phyloP scores from a whole-genome alignment of 2,113 vertebrate genomes.

The Sardina pilchardus region DNA sequence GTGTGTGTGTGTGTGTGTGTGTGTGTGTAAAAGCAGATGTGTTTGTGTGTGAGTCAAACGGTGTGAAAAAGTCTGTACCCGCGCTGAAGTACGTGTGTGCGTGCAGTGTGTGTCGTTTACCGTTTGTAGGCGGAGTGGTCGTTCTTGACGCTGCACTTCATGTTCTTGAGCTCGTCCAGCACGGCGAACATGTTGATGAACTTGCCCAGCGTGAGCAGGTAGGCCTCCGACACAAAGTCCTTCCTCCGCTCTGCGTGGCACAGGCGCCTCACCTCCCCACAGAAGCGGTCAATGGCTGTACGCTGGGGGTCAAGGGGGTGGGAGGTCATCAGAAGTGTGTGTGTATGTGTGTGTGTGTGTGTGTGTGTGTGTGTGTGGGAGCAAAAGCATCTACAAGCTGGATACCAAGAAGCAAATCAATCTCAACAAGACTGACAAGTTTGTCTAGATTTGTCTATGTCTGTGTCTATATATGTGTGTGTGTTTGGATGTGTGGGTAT shows the following conservation, averaged over 20 bases:
- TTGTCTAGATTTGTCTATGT: constrained; percentile 84
- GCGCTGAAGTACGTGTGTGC: not conserved
- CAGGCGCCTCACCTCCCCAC: constrained; percentile 89
- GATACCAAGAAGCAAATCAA: constrained; percentile 98
- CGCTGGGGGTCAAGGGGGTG: constrained; percentile 66
- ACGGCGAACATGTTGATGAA: constrained; percentile 99
- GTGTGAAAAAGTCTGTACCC: not conserved
- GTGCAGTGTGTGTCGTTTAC: constrained; percentile 57
- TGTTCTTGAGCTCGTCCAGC: constrained; percentile 95
- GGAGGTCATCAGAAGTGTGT: not conserved
- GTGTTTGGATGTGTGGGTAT: not conserved
- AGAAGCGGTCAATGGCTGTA: constrained; percentile 93
- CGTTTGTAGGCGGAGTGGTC: constrained; percentile 96
- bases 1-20: not conserved
- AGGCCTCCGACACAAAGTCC: constrained; percentile 96
- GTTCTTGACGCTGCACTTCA: constrained; percentile 98
- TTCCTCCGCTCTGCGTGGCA: constrained; percentile 93
- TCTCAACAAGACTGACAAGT: constrained; percentile 94
- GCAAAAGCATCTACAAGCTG: constrained; percentile 96
- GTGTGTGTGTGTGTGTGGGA: constrained; percentile 36
- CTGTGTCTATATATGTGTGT: not conserved
- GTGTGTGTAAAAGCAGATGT: not conserved
- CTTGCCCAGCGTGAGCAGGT: constrained; percentile 92
- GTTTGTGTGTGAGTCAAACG: not conserved
- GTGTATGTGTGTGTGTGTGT: not conserved